These are phyloP conservation scores for Lepus townsendii DNA, from an alignment of 2,797 vertebrate species.

Conservation along the genomic window DNA sequence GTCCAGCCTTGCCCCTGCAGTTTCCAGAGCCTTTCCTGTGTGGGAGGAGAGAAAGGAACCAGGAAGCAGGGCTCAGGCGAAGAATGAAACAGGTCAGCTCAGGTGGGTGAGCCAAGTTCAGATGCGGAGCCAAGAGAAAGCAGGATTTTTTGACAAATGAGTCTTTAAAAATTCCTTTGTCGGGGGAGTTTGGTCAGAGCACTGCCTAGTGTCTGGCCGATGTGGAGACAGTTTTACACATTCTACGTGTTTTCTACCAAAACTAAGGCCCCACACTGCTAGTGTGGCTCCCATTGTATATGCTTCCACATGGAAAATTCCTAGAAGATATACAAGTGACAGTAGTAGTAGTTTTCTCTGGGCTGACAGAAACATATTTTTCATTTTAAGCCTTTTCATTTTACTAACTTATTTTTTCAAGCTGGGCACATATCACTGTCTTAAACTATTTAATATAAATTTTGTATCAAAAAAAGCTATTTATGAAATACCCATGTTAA, in stretches of 20 bases:
- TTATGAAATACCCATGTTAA: background rate
- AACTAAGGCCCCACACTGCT: background rate
- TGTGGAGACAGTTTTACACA: background rate
- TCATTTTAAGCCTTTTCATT: background rate
- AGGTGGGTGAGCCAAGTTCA: background rate
- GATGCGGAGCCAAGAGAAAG: background rate
- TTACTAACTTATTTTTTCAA: background rate
- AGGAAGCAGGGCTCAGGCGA: background rate
- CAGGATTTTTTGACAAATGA: constrained; percentile 1
- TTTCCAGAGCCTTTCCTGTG: background rate
- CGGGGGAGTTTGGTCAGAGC: background rate
- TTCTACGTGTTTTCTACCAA: background rate
- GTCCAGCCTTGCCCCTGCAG: background rate
- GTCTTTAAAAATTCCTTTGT: constrained; percentile 40
- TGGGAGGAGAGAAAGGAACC: background rate
- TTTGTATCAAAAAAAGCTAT: background rate
- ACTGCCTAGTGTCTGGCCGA: background rate
- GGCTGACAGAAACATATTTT: background rate
- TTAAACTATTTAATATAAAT: background rate
- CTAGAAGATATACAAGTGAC: constrained; percentile 10
- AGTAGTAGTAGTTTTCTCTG: background rate
- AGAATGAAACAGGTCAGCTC: background rate
- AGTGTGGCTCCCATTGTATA: background rate
- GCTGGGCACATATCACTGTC: background rate
- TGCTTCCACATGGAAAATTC: constrained; percentile 39